Conservation (phyloP, 2,888 invertebrate species). For the Leptura quadrifasciata region DNA sequence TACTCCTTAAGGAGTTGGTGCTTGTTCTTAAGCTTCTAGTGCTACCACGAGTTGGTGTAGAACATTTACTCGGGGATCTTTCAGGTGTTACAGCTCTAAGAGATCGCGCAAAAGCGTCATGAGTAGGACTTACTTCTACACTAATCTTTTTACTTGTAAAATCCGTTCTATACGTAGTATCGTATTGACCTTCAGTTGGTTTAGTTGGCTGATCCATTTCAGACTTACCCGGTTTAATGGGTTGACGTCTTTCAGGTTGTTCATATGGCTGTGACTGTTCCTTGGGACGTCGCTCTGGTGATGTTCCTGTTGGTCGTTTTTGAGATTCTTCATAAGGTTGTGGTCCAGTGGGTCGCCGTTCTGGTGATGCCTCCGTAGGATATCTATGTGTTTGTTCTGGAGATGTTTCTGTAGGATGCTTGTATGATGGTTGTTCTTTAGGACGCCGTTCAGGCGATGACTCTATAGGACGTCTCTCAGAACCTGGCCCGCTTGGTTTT, state of each 20-base stretch:
- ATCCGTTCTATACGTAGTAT: conserved; percentile 79
- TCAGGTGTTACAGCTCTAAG: conserved; percentile 81
- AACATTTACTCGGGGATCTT: conserved; percentile 72
- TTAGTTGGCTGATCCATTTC: conserved; percentile 65
- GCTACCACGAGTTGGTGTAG: conserved; percentile 77
- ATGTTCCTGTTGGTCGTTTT: conserved; percentile 9
- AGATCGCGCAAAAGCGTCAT: conserved; percentile 86
- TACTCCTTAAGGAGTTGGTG: conserved; percentile 76
- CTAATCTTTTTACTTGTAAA: conserved; percentile 77
- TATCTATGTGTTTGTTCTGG: conserved; percentile 6
- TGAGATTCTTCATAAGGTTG: background rate
- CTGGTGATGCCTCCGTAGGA: background rate
- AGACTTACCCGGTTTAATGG: conserved; percentile 65
- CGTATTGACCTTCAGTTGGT: conserved; percentile 75
- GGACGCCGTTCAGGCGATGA: conserved; percentile 3
- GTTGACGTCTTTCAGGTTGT: conserved; percentile 64
- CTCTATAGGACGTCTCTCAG: conserved; percentile 11
- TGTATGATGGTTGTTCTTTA: background rate
- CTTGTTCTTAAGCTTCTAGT: conserved; percentile 74
- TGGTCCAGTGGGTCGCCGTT: background rate
- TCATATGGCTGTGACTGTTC: conserved; percentile 48
- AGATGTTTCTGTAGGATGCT: conserved; percentile 10
- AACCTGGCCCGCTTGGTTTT: background rate
- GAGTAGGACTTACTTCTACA: conserved; percentile 82
- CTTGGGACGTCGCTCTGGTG: conserved; percentile 21